Base-by-base conservation (phyloP, 2,113 vertebrate species). In the Hemiprocne comata region DNA sequence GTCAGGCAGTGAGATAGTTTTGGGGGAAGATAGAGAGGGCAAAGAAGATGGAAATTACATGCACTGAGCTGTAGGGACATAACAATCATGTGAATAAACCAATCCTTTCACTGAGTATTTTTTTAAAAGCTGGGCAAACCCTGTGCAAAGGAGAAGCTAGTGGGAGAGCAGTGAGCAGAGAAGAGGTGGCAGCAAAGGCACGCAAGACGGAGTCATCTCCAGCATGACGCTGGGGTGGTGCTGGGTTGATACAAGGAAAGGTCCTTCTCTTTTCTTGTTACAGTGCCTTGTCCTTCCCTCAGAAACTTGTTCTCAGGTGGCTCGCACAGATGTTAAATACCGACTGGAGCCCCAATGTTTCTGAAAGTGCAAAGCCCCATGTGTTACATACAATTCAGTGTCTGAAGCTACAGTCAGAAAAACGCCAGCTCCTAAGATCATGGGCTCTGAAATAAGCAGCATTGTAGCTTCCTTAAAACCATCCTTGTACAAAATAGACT, bases 201-300 rank as follows among this genome's bases (percentile, higher is more conserved):
- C 34, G 6, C 0, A 3, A 62, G 51, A 76, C 10, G 69, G 13
- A 28, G 26, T 29, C 31, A 44, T 31, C 9, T 3, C 33, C n/a
- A 61, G 8, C 0, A 0, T 1, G 0, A 7, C 1, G 2, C 69
- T 18, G 21, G 24, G 17, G 1, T 62, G 21, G 7, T 70, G 28
- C 51, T 72, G 19, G 28, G 25, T 13, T 25, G 11, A 57, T 62
- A 17, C 18, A 53, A 73, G 23, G 34, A 82, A 77, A 70, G 0
- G 1, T 44, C 48, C 38, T 51, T 34, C 31, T 38, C 17, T 72
- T 70, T 95, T 57, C n/a, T 72, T 79, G 31, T 40, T 31, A 29
- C 5, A 69, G 19, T 80, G 28, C 28, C 12, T 17, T 62, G 34
- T 46, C 61, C 54, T 36, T 90, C 65, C 33, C 33, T 34, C 85